phyloP scores from a whole-genome alignment of 2,888 invertebrate genomes.

The Drosophila koepferae region DNA sequence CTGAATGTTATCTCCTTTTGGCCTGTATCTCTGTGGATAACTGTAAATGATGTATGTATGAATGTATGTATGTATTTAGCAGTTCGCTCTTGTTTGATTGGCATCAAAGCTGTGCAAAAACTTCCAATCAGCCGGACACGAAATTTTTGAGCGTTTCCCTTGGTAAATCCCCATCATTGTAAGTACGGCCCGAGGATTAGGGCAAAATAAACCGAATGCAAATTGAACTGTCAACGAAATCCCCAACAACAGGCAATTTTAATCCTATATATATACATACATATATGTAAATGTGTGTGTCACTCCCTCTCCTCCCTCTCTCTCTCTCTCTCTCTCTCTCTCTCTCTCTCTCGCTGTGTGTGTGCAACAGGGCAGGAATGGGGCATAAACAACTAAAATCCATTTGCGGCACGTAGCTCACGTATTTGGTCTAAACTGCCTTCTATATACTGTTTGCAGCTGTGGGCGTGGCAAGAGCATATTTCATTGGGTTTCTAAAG shows the following conservation, averaged over 20 bases:
- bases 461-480: conserved; percentile 43
- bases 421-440: conserved; percentile 32
- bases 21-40: not conserved
- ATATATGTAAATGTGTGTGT: too few species aligned
- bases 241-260: conserved; percentile 3
- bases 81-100: too few species aligned
- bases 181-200: conserved; percentile 4
- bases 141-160: not conserved
- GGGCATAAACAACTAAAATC: conserved; percentile 23
- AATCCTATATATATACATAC: not conserved
- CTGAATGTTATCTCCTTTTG: not conserved
- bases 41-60: too few species aligned
- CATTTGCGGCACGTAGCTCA: conserved; percentile 63
- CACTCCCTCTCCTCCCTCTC: too few species aligned
- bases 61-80: too few species aligned
- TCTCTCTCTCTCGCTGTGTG: not conserved
- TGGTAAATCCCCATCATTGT: not conserved
- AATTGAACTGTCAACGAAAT: conserved; percentile 47
- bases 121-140: conserved; percentile 29
- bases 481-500: conserved; percentile 24
- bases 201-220: conserved; percentile 45
- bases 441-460: not conserved
- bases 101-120: conserved; percentile 18
- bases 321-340: too few species aligned
- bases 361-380: conserved; percentile 7